phyloP scores from a whole-genome alignment of 2,888 invertebrate species.

The Syrista parreyssii region DNA sequence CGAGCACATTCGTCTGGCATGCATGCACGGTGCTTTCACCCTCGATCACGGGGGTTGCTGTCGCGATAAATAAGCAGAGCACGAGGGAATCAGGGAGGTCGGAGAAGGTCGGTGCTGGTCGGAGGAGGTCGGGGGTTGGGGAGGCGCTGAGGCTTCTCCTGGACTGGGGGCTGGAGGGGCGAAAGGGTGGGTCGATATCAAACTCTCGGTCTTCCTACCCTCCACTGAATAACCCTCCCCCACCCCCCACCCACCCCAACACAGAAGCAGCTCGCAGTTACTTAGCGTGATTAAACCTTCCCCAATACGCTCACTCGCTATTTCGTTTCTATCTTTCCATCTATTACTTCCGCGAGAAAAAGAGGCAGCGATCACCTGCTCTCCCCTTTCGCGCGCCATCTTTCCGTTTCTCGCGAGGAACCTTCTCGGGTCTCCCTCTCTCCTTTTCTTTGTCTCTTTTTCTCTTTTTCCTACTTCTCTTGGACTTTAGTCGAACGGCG shows the following conservation, averaged over 20 bases:
- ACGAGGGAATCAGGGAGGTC: conserved; percentile 8
- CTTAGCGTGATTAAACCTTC: conserved; percentile 53
- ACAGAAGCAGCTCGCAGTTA: conserved; percentile 42
- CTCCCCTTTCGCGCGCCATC: conserved; percentile 10
- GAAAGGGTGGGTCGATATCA: conserved; percentile 19
- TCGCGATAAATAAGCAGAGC: conserved; percentile 40
- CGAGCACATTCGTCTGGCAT: conserved; percentile 32
- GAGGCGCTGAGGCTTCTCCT: background rate
- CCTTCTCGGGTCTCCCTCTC: conserved; percentile 7
- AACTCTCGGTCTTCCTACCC: background rate
- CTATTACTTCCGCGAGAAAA: background rate
- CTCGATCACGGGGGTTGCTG: conserved; percentile 18
- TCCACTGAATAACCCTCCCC: no score
- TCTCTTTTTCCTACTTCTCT: conserved; percentile 5
- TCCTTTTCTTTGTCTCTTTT: background rate
- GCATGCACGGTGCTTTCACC: conserved; percentile 28
- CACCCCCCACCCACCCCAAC: background rate
- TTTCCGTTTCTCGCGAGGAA: background rate
- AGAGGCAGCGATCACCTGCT: conserved; percentile 5
- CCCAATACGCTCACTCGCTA: background rate
- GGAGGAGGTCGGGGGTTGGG: background rate
- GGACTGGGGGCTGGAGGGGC: background rate
- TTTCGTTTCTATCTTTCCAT: no score
- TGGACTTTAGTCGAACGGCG: conserved; percentile 17
- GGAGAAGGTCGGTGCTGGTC: background rate